Conservation (phyloP, 1,140 invertebrate species). For the Paralvinella palmiformis region DNA sequence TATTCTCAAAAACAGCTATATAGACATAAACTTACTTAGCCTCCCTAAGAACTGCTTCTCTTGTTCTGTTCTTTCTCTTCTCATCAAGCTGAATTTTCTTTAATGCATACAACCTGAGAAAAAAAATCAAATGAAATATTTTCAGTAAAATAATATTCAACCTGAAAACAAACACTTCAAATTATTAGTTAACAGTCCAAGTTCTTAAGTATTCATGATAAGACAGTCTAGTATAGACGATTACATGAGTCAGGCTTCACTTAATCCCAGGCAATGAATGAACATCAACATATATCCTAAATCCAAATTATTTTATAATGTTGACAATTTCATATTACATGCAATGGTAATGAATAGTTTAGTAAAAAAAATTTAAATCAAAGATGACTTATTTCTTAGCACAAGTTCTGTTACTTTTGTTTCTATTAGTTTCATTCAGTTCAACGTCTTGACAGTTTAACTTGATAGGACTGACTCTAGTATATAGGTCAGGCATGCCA, state of each 20-base stretch:
- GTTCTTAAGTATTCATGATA: not conserved
- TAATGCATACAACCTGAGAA: slow-evolving; percentile 9
- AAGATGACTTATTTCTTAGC: no score
- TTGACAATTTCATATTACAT: no score
- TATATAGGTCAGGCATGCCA: no score
- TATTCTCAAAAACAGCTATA: not conserved
- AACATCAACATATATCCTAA: not conserved
- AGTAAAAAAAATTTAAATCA: no score
- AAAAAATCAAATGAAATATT: not conserved
- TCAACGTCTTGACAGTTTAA: no score
- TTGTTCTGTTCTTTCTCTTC: slow-evolving; percentile 5
- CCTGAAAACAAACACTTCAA: not conserved
- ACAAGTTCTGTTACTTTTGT: no score
- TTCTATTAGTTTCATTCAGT: no score
- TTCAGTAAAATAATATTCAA: not conserved
- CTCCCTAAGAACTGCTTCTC: slow-evolving; percentile 10
- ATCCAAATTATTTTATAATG: not conserved
- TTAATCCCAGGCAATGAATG: not conserved
- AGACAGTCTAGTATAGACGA: not conserved
- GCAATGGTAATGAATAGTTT: no score
- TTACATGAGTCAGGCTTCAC: not conserved
- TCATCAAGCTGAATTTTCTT: slow-evolving; percentile 13
- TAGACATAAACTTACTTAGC: not conserved
- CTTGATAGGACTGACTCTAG: no score
- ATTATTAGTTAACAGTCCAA: not conserved